Conservation (phyloP, 2,888 invertebrate genomes). For the Argyra leucocephala region DNA sequence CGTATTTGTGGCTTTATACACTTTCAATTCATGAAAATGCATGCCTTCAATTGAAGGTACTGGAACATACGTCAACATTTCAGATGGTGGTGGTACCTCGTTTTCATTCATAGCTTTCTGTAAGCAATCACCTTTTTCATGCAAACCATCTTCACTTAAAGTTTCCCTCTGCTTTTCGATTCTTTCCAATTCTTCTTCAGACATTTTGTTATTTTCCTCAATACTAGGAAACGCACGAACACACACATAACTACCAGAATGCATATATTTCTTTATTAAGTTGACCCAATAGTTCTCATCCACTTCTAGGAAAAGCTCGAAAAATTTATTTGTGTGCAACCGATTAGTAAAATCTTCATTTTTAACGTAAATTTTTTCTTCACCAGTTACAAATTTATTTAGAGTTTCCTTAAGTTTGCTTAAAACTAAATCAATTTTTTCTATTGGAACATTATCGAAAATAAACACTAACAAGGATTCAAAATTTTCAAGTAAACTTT, state of each 20-base stretch:
- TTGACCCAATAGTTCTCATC: constrained; percentile 59
- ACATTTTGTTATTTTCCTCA: constrained; percentile 55
- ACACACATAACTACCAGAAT: constrained; percentile 18
- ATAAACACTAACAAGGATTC: constrained; percentile 59
- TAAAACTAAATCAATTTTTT: constrained; percentile 55
- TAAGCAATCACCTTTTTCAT: constrained; percentile 51
- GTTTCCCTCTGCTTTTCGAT: constrained; percentile 54
- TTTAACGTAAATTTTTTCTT: constrained; percentile 55
- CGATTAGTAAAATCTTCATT: constrained; percentile 59
- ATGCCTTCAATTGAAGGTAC: constrained; percentile 67
- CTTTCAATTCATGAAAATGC: constrained; percentile 54
- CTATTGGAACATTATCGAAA: constrained; percentile 65
- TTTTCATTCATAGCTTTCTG: constrained; percentile 64
- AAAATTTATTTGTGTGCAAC: constrained; percentile 56
- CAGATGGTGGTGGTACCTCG: constrained; percentile 65
- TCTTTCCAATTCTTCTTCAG: constrained; percentile 61
- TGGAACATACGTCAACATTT: constrained; percentile 61
- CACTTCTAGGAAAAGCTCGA: constrained; percentile 54
- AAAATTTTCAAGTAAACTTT: constrained; percentile 58
- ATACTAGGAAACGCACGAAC: constrained; percentile 51
- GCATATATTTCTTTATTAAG: constrained; percentile 54
- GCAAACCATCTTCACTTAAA: constrained; percentile 61
- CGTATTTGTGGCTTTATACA: constrained; percentile 33
- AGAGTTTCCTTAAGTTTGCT: constrained; percentile 48
- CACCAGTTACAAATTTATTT: constrained; percentile 42